A percentile compares a stretch with the other conserved stretches of the same genome.
Evolutionary conservation across 2,113 vertebrate species (phyloP).

Genomic region (Tragelaphus scriptus): DNA sequence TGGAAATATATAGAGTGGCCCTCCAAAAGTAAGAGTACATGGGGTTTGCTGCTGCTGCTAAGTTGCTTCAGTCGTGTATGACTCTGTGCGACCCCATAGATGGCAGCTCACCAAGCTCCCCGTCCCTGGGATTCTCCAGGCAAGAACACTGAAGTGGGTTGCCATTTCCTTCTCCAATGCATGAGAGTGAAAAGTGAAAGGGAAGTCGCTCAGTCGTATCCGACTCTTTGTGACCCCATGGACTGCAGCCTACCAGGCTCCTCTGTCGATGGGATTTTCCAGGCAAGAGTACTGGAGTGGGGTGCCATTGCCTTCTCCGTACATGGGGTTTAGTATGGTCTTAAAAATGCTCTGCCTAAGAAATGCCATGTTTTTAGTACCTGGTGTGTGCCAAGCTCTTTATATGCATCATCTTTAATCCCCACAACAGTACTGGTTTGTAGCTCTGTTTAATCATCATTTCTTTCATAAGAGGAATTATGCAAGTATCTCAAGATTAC

Average conservation of each 20-base stretch:
- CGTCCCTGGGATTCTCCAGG: too few species aligned
- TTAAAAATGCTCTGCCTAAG: neutral
- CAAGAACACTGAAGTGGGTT: too few species aligned
- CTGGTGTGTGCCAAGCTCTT: neutral
- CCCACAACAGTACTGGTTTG: neutral
- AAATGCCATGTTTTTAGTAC: neutral
- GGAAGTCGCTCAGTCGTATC: too few species aligned
- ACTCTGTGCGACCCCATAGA: too few species aligned
- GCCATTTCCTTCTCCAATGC: too few species aligned
- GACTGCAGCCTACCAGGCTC: too few species aligned
- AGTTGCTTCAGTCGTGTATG: too few species aligned
- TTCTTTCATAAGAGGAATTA: neutral
- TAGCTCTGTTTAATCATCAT: neutral
- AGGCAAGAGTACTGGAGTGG: too few species aligned
- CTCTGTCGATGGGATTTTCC: too few species aligned
- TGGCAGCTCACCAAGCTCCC: too few species aligned
- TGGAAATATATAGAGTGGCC: neutral
- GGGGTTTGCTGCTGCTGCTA: neutral
- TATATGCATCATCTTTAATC: neutral
- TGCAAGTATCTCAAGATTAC: neutral
- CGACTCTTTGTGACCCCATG: too few species aligned
- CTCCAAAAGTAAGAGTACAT: neutral
- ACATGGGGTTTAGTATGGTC: neutral
- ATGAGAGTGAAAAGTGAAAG: too few species aligned
- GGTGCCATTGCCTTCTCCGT: neutral